A percentile compares a stretch with the other conserved stretches of the same genome.
These are phyloP conservation scores for Probaryconus sp. DNA, from an alignment of 1,140 invertebrate species.

Conservation along the genomic window DNA sequence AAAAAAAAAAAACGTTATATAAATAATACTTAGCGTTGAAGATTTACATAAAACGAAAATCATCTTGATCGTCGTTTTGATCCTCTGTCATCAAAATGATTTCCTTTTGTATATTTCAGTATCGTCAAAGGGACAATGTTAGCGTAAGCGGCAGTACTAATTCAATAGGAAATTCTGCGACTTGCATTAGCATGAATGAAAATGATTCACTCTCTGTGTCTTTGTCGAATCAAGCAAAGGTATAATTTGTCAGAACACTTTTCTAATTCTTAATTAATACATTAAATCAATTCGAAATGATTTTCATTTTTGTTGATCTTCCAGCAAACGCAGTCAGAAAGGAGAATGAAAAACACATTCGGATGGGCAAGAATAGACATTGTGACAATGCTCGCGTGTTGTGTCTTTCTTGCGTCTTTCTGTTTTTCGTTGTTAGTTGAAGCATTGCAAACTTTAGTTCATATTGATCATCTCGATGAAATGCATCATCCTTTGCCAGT, in stretches of 20 bases:
- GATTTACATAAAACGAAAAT: no score
- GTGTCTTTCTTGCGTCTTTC: constrained; percentile 89
- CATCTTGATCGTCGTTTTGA: no score
- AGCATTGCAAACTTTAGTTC: constrained; percentile 87
- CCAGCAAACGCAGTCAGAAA: constrained; percentile 79
- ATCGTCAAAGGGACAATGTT: constrained; percentile 44
- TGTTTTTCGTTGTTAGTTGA: constrained; percentile 90
- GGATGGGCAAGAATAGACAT: constrained; percentile 94
- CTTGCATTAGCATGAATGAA: constrained; percentile 58
- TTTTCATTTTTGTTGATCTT: constrained; percentile 22
- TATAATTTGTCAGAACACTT: constrained; percentile 34
- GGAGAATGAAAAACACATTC: constrained; percentile 90
- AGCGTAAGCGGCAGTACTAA: constrained; percentile 23
- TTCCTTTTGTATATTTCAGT: constrained; percentile 39
- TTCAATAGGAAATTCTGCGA: constrained; percentile 57
- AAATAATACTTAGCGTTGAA: no score
- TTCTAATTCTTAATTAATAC: constrained; percentile 3
- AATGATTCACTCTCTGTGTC: constrained; percentile 54
- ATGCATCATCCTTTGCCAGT: constrained; percentile 83
- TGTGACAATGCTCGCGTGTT: constrained; percentile 88
- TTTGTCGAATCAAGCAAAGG: constrained; percentile 59
- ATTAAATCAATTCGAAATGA: not conserved
- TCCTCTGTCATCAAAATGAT: no score
- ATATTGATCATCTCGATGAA: constrained; percentile 87
- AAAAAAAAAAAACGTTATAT: no score